Evolutionary conservation across 2,113 vertebrate species (phyloP), one percentile per base, ranked within the genome.

Genomic region (Megalops atlanticus): DNA sequence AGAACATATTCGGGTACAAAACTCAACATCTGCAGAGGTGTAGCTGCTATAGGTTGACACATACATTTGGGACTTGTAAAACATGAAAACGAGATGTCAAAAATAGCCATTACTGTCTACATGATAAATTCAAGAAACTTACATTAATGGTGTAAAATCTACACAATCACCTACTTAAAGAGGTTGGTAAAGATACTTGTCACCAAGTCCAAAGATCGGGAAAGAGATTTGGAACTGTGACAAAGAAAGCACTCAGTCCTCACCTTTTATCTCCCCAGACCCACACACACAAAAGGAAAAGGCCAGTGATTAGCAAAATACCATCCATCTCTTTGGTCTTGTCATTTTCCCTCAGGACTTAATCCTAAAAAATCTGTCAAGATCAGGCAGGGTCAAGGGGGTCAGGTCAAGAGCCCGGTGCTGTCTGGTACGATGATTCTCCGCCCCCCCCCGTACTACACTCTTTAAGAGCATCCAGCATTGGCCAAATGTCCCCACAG

Each of bases 351-450:
- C 31, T 64, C 18, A n/a, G 38, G 76, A 58, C 76, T 71, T 77
- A 77, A 77, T 77, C 76, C 76, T 64, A 54, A 77, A 58, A 64
- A 77, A 77, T 77, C 76, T 77, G 47, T 58, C 76, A 77, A 15
- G 76, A 52, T 77, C 76, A 45, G 52, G 16, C 52, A 40, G 76
- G 47, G 76, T 64, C 75, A 77, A 7, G 21, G 49, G 33, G 73
- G 41, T 31, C 73, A 75, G 39, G 41, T 36, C 73, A n/a, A 45
- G 40, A 54, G 33, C 27, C 16, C 35, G 15, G 1, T 27, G 47
- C 27, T 77, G 31, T 77, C 35, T 38, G 33, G 49, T 24, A 39
- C 52, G 14, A 21, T 8, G 24, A 6, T 24, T 24, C 40, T n/a
- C 24, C 2, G 21, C 73, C 38, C 24, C 40, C 12, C n/a, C 24